Base-by-base conservation (phyloP, 2,797 vertebrate genomes). In the Mormyrus hasselquistii region DNA sequence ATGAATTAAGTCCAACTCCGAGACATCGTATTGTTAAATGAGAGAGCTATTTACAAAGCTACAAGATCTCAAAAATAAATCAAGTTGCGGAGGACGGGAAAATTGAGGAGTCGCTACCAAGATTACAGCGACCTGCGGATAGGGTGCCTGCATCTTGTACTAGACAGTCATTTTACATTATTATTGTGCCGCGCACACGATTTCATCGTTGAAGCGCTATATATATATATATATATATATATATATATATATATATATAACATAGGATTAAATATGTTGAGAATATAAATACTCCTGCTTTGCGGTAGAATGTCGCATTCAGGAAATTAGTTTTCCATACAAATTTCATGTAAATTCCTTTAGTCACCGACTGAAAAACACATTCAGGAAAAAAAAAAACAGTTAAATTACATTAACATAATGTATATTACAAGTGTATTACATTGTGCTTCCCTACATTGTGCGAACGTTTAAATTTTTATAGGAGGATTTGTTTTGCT, bases 71-170 rank as follows among this genome's bases (percentile, higher is more conserved):
- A 86, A 16, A 34, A 87, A 87, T 59, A 87, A 87, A 55, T 87
- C 52, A 87, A 87, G 34, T 87, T 87, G 38, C 86, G 3, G 50
- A 38, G 50, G 86, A 57, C 52, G 52, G 86, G 86, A 2, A 47
- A 44, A 65, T 29, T 49, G 52, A 69, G 87, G 87, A 87, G 59
- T 55, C 49, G 83, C 44, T 19, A 85, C 65, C 12, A 62, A 52
- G 44, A 41, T 34, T 16, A 47, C 57, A 14, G 88, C 55, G 59
- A 86, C 88, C 47, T 69, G 57, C 82, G 62, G 88, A 88, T 52
- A 86, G 41, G 62, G 88, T 88, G 90, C 89, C 38, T 91, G 90
- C 88, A 86, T 57, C 79, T 73, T 22, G 34, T 55, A 49, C 79
- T 62, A 88, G 65, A 29, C 73, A 90, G 87, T 84, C 47, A 87